Base-by-base conservation (phyloP, 2,888 invertebrate genomes). In the Drosophila kanekoi region DNA sequence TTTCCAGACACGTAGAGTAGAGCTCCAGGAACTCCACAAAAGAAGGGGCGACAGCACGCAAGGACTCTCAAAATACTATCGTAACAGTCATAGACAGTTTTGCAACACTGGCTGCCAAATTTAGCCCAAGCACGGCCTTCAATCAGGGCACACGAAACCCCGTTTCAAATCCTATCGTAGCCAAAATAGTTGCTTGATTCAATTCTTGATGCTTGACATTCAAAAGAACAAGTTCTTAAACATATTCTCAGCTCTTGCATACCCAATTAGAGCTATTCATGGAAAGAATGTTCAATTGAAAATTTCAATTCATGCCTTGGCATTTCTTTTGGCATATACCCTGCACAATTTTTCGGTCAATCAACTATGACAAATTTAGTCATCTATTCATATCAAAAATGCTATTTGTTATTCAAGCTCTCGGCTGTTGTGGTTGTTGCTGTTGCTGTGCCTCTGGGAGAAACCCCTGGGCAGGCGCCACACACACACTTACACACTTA, bases 261-360 rank as follows among this genome's bases (percentile, higher is more conserved):
- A 23, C 16, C 28, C 58, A 72, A 77, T 72, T 77, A 72, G 58
- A 20, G 49, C 23, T 51, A 56, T 77, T 72, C 64, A 58, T 51
- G 33, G 11, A n/a, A 11, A 40, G 18, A 54, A 49, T 51, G n/a
- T 56, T 10, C 11, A 54, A 28, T 28, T 28, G 8, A 28, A 56
- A 56, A 23, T 47, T 35, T 43, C 51, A 38, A 45, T 61, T 44
- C 37, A 44, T 13, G 54, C 28, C 18, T 33, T 11, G 33, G 51
- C 44, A 38, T 49, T 18, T 33, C 32, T 32, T 32, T 28, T 16
- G 18, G 14, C 18, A 10, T 20, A 56, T 41, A 65, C 38, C n/a
- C 53, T 67, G 75, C 32, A 54, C 78, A 79, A 79, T 75, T 75
- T 68, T 79, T 75, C 76, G 75, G 79, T 75, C 75, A 79, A 79